Percentiles rank a stretch among this genome's conserved stretches.
Conservation (phyloP, 2,113 vertebrate species). For the Callionymus lyra region DNA sequence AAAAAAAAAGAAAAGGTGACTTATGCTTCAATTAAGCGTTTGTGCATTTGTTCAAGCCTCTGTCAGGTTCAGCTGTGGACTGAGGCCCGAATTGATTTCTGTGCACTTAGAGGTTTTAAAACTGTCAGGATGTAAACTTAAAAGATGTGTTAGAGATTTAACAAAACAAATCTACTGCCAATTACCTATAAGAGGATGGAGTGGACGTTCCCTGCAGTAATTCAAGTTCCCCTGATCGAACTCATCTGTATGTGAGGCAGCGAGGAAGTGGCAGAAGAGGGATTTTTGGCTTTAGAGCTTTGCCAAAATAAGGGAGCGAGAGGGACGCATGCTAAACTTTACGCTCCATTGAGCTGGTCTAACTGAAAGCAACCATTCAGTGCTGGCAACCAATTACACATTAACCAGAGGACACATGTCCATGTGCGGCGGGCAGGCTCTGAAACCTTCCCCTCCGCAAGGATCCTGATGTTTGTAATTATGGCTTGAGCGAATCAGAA, state of each 20-base stretch:
- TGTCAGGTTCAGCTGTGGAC: constrained; percentile 16
- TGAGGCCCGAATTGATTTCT: constrained; percentile 25
- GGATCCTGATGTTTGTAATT: constrained; percentile 22
- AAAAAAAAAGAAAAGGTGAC: too few relatives aligned
- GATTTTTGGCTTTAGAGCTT: constrained; percentile 38
- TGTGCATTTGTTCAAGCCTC: constrained; percentile 1
- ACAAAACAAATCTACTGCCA: constrained; percentile 41
- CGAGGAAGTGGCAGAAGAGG: constrained; percentile 28
- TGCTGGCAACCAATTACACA: constrained; percentile 2
- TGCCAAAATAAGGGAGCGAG: constrained; percentile 23
- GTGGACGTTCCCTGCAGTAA: constrained; percentile 24
- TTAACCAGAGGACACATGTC: background rate
- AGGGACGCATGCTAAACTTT: constrained; percentile 45
- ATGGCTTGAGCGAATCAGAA: constrained; percentile 27
- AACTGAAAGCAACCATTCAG: constrained; percentile 15
- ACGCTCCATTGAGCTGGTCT: constrained; percentile 12
- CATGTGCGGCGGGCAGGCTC: background rate
- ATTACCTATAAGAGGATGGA: constrained; percentile 30
- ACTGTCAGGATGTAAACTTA: constrained; percentile 39
- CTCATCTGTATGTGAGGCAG: constrained; percentile 56
- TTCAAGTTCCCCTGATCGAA: constrained; percentile 32
- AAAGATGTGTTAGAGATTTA: constrained; percentile 39
- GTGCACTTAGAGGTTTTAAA: constrained; percentile 29
- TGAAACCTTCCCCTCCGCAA: background rate
- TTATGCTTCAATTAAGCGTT: too few relatives aligned